Base-by-base conservation (phyloP, 2,888 invertebrate species). In the Stomorhina lunata region DNA sequence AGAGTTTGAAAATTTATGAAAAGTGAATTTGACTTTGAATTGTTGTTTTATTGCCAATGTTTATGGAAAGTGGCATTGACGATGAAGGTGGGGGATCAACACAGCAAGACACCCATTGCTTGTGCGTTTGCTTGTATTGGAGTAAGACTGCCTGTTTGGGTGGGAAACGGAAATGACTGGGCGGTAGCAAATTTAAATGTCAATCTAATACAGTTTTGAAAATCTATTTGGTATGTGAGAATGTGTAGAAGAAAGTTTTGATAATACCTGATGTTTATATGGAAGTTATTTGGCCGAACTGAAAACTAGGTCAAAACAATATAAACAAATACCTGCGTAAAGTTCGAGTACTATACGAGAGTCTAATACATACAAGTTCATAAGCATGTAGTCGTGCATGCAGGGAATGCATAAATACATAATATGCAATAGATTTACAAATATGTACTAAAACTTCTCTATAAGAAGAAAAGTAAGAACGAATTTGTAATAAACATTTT, bases 241-340 rank as follows among this genome's bases (percentile, higher is more conserved):
- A 9, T 50, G 50, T 25, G 4, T 29, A 17, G 15, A 1, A 17
- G 32, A 29, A 10, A 17, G 45, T 27, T 76, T 57, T 10, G 66
- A 45, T 57, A 57, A 27, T 15, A 50, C 17, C 32, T 72, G 57
- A 17, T 50, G 66, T 57, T 68, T 53, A 32, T 55, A 59, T 40
- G 45, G 17, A 55, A 37, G 75, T 65, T 80, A 27, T 66, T 66
- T 55, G 5, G 15, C 22, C 45, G 57, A n/a, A n/a, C n/a, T 22
- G 71, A 66, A 76, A 81, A 81, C 65, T 81, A 15, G 80, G 80
- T 81, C 80, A 81, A 71, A 76, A 65, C 71, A 69, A 71, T 65
- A 81, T 43, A 25, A 81, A 76, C 69, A 57, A 71, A 76, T 81
- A 59, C 57, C 43, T 57, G 65, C 37, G 12, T 59, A 55, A 4